Evolutionary conservation across 2,113 vertebrate species (phyloP).

Genomic region (Nothobranchius furzeri): DNA sequence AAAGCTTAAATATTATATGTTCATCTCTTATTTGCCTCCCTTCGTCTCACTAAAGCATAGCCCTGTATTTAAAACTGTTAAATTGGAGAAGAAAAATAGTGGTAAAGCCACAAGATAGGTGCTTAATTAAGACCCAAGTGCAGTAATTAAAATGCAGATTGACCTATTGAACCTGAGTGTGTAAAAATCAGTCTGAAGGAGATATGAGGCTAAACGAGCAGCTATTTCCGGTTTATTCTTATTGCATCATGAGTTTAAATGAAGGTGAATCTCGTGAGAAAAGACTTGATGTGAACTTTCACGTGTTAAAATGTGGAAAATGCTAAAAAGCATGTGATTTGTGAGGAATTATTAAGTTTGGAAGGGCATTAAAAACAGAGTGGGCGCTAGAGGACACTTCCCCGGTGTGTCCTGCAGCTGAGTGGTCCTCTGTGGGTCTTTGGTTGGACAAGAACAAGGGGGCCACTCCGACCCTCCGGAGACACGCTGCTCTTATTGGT

Average conservation of each 20-base stretch:
- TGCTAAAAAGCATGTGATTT: no score
- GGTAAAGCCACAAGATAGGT: neutral
- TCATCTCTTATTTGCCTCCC: neutral
- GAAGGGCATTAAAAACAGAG: no score
- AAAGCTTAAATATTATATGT: neutral
- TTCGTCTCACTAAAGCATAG: neutral
- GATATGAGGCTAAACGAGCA: slow-evolving; percentile 3
- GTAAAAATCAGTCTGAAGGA: slow-evolving; percentile 20
- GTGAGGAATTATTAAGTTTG: no score
- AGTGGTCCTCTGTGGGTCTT: slow-evolving; percentile 1
- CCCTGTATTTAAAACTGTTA: neutral
- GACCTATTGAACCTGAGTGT: slow-evolving; percentile 23
- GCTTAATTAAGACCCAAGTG: slow-evolving; percentile 26
- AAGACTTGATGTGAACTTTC: no score
- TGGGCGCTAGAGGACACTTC: no score
- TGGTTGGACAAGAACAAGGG: slow-evolving; percentile 61
- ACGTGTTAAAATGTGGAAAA: no score
- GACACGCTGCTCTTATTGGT: slow-evolving; percentile 52
- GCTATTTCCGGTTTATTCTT: no score
- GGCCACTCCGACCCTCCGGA: slow-evolving; percentile 38
- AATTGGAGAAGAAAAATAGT: neutral
- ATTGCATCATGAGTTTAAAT: no score
- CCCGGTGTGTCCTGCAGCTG: no score
- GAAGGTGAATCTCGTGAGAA: no score
- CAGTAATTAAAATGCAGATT: slow-evolving; percentile 35